Evolutionary conservation across 1,140 invertebrate species (phyloP).

Genomic region (Drosophila yakuba): DNA sequence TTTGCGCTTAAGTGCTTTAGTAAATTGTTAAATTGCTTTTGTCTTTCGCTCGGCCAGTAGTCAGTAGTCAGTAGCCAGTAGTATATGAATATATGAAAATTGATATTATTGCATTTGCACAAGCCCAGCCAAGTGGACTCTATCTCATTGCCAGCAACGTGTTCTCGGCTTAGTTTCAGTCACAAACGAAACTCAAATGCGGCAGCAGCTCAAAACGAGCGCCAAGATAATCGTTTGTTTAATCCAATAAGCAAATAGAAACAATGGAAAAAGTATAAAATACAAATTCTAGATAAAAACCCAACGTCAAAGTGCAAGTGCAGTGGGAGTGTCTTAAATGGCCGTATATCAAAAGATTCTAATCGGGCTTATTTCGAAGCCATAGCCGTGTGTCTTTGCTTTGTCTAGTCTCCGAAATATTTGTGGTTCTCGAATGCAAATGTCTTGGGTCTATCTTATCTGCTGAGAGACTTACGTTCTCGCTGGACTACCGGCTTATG

Average conservation of each 20-base stretch:
- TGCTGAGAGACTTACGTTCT: background rate
- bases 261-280: background rate
- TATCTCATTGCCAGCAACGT: constrained; percentile 61
- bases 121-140: constrained; percentile 56
- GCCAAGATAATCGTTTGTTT: constrained; percentile 29
- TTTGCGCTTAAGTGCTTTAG: constrained; percentile 78
- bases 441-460: constrained; percentile 26
- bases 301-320: constrained; percentile 22
- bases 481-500: constrained; percentile 15
- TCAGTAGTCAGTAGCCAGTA: constrained; percentile 19
- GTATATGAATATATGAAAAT: constrained; percentile 78
- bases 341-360: background rate
- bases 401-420: constrained; percentile 29
- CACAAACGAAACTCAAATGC: constrained; percentile 32
- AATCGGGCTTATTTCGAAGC: background rate
- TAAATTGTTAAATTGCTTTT: constrained; percentile 84
- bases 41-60: constrained; percentile 55
- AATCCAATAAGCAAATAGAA: constrained; percentile 49
- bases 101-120: constrained; percentile 78
- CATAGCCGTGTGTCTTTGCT: constrained; percentile 1
- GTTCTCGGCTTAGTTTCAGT: constrained; percentile 47
- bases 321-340: constrained; percentile 13
- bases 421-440: background rate
- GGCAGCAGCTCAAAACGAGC: constrained; percentile 8
- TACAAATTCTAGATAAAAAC: constrained; percentile 4